Percentiles rank a stretch among this genome's conserved stretches.
Evolutionary conservation across 1,140 invertebrate species (phyloP).

Genomic region (Sesamia nonagrioides): DNA sequence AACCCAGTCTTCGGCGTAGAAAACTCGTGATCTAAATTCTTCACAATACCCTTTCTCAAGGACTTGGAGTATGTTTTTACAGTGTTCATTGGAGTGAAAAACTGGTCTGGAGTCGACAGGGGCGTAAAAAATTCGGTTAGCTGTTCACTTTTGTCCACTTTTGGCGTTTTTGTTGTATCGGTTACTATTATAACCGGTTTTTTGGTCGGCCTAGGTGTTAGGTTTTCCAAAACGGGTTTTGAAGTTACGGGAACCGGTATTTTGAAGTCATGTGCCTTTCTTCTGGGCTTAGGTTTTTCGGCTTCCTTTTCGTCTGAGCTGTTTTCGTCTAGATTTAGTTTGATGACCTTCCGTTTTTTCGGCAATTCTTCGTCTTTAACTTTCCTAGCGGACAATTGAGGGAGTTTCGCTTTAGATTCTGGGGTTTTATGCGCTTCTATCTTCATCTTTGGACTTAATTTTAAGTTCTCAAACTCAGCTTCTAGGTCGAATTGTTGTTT

Average conservation of each 20-base stretch:
- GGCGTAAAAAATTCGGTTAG: conserved; percentile 69
- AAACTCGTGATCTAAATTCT: conserved; percentile 76
- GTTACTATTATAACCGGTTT: conserved; percentile 62
- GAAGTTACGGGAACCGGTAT: conserved; percentile 65
- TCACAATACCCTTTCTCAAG: conserved; percentile 64
- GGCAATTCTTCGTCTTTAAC: conserved; percentile 72
- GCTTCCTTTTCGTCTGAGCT: conserved; percentile 56
- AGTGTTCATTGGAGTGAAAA: conserved; percentile 71
- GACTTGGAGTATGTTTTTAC: conserved; percentile 70
- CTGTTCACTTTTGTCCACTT: conserved; percentile 19
- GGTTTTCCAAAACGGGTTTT: conserved; percentile 67
- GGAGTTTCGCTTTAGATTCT: conserved; percentile 53
- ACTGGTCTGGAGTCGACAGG: conserved; percentile 65
- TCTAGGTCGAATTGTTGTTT: conserved; percentile 57
- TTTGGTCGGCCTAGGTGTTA: conserved; percentile 52
- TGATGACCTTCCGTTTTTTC: conserved; percentile 70
- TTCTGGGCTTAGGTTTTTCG: conserved; percentile 35
- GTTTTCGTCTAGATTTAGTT: conserved; percentile 68
- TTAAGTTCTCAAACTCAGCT: conserved; percentile 68
- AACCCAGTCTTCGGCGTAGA: conserved; percentile 58
- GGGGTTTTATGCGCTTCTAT: conserved; percentile 64
- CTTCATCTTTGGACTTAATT: conserved; percentile 56
- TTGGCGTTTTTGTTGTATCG: conserved; percentile 53
- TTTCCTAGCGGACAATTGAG: conserved; percentile 50
- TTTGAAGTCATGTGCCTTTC: conserved; percentile 66